Evolutionary conservation across 2,888 invertebrate species (phyloP).

Genomic region (Calliphora vomitoria): DNA sequence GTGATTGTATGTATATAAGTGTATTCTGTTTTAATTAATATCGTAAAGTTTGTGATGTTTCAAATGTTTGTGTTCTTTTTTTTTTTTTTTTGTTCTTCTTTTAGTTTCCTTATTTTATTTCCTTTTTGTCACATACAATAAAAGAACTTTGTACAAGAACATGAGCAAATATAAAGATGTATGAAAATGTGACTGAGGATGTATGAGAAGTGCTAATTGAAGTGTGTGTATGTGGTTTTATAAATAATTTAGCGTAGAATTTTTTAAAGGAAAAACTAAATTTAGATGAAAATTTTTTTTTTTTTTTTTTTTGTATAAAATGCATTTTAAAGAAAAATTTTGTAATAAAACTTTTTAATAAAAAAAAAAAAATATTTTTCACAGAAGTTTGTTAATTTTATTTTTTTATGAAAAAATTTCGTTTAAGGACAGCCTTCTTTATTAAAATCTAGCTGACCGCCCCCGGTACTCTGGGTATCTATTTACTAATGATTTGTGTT

Average conservation of each 20-base stretch:
- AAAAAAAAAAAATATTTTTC: too few species aligned
- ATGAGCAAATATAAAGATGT: neutral
- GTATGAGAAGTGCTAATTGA: neutral
- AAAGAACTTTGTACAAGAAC: neutral
- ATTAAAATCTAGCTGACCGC: too few species aligned
- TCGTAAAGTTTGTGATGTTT: conserved; percentile 30
- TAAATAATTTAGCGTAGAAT: neutral
- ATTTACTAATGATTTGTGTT: too few species aligned
- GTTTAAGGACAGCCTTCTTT: too few species aligned
- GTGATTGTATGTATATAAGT: neutral
- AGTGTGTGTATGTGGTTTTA: neutral
- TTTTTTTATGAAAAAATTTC: too few species aligned
- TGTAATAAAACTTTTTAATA: too few species aligned
- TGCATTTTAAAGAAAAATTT: too few species aligned
- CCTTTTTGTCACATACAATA: neutral
- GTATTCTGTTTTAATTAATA: conserved; percentile 40
- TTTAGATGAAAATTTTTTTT: too few species aligned
- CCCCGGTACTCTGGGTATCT: too few species aligned
- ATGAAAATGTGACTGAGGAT: neutral
- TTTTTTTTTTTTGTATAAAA: too few species aligned
- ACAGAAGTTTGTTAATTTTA: too few species aligned
- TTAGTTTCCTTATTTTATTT: neutral
- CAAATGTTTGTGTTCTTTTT: neutral
- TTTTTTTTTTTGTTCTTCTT: neutral
- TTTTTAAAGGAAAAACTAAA: too few species aligned